These are phyloP conservation scores for Digitonthophagus gazella DNA, from an alignment of 2,888 invertebrate species.

Conservation along the genomic window DNA sequence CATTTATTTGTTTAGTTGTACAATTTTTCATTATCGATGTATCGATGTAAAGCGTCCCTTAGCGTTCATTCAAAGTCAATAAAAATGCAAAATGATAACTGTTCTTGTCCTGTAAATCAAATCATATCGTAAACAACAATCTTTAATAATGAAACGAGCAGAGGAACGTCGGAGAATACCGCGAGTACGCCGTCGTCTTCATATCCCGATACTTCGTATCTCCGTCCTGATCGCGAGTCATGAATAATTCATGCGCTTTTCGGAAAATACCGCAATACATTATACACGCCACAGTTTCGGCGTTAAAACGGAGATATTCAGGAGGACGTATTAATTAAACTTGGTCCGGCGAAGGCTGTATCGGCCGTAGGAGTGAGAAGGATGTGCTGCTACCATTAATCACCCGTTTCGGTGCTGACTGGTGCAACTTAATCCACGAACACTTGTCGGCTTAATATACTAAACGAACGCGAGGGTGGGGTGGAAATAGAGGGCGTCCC, in stretches of 20 bases:
- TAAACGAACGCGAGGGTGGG: constrained; percentile 23
- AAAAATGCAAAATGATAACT: not conserved
- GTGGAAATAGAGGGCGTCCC: not conserved
- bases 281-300: not conserved
- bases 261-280: not conserved
- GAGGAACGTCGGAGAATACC: not conserved
- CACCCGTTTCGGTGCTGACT: constrained; percentile 42
- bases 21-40: too few species aligned
- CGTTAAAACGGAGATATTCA: not conserved
- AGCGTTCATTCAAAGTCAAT: not conserved
- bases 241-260: not conserved
- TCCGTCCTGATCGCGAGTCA: not conserved
- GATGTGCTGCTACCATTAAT: constrained; percentile 41
- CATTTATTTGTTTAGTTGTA: too few species aligned
- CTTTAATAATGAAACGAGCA: not conserved
- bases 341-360: not conserved
- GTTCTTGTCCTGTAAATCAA: not conserved
- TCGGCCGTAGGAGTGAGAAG: not conserved
- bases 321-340: not conserved
- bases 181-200: not conserved
- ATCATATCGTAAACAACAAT: not conserved
- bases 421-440: constrained; percentile 39
- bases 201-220: not conserved
- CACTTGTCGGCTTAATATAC: constrained; percentile 41
- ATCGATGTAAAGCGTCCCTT: too few species aligned